phyloP scores from a whole-genome alignment of 30 jellyfish, hydroid and myxozoan species.

The Aurelia coerulea region DNA sequence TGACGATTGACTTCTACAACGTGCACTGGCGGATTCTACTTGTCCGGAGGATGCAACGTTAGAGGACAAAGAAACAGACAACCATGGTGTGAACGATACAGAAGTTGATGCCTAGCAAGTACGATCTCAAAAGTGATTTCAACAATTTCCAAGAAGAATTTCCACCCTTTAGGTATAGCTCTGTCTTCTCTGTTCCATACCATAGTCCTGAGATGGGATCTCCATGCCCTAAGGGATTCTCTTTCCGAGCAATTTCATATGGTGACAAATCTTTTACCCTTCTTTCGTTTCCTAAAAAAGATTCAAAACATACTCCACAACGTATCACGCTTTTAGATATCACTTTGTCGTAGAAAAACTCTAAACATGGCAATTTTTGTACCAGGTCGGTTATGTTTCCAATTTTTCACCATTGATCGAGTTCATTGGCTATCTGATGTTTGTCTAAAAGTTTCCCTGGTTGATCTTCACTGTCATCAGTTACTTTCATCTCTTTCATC shows the following conservation, averaged over 20 bases:
- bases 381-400: slow-evolving; percentile 34
- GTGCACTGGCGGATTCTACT: slow-evolving; percentile 39
- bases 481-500: slow-evolving; percentile 25
- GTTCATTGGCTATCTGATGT: slow-evolving; percentile 12
- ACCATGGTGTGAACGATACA: slow-evolving; percentile 4
- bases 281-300: not conserved
- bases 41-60: slow-evolving; percentile 28
- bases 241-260: slow-evolving; percentile 20
- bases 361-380: not conserved
- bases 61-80: not conserved
- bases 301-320: not conserved
- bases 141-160: slow-evolving; percentile 10
- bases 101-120: slow-evolving; percentile 26
- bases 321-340: too few species aligned
- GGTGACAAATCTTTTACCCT: slow-evolving; percentile 12
- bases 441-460: not conserved
- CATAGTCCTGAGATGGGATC: slow-evolving; percentile 14
- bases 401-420: slow-evolving; percentile 10
- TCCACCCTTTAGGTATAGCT: slow-evolving; percentile 6
- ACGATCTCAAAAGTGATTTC: slow-evolving; percentile 9
- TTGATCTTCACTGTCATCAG: slow-evolving; percentile 2
- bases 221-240: slow-evolving; percentile 4
- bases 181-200: slow-evolving; percentile 18
- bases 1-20: slow-evolving; percentile 24
- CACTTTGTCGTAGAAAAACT: too few species aligned